These are phyloP conservation scores for Pseudomyrmex cubaensis DNA, from an alignment of 1,140 invertebrate species.

Conservation along the genomic window DNA sequence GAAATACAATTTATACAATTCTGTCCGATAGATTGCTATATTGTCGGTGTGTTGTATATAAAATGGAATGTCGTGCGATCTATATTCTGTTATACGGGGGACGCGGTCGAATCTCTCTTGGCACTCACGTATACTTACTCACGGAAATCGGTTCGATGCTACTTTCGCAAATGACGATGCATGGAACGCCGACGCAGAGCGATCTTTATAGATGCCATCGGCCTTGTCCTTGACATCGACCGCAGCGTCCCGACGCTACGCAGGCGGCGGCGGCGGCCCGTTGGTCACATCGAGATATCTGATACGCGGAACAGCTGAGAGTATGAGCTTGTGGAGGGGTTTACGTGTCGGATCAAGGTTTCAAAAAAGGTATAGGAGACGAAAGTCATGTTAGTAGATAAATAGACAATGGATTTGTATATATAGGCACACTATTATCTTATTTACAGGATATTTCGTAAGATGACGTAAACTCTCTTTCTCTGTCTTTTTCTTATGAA, in stretches of 20 bases:
- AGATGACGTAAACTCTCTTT: slow-evolving; percentile 35
- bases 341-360: neutral
- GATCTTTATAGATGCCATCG: slow-evolving; percentile 70
- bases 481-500: no score
- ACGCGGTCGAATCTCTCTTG: slow-evolving; percentile 32
- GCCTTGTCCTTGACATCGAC: slow-evolving; percentile 85
- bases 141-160: slow-evolving; percentile 61
- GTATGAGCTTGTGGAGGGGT: slow-evolving; percentile 57
- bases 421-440: neutral
- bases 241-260: slow-evolving; percentile 83
- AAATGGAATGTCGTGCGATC: neutral
- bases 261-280: slow-evolving; percentile 29
- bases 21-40: no score
- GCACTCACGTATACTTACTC: neutral
- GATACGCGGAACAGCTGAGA: slow-evolving; percentile 68
- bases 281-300: slow-evolving; percentile 81
- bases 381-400: neutral
- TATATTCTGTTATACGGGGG: neutral
- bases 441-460: neutral
- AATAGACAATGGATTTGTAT: slow-evolving; percentile 1
- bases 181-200: slow-evolving; percentile 61
- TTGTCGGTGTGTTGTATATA: no score
- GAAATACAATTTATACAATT: no score
- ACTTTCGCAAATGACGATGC: slow-evolving; percentile 61
- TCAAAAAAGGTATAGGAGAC: slow-evolving; percentile 15